Evolutionary conservation across 1,140 invertebrate genomes (phyloP).

Genomic region (Brachystomella parvula): DNA sequence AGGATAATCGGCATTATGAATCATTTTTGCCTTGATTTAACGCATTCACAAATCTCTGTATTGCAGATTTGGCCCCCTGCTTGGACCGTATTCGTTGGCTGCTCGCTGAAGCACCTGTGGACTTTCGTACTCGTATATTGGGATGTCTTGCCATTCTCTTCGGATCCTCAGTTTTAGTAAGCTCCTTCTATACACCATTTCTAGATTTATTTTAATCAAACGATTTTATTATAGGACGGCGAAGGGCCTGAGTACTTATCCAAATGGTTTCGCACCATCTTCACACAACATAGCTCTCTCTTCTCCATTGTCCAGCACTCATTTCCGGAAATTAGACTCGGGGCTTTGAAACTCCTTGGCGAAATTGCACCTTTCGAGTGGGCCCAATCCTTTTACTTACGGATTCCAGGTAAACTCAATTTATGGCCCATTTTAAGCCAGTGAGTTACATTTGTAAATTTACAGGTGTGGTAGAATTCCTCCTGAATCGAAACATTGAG

Average conservation of each 20-base stretch:
- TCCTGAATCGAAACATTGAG: slow-evolving; percentile 27
- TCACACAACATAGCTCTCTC: slow-evolving; percentile 28
- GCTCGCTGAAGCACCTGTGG: slow-evolving; percentile 18
- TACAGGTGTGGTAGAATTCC: slow-evolving; percentile 33
- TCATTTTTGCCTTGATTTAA: not conserved
- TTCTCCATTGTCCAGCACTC: slow-evolving; percentile 32
- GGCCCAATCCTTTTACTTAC: slow-evolving; percentile 35
- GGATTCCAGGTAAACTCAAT: slow-evolving; percentile 21
- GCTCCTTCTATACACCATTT: not conserved
- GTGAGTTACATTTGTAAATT: slow-evolving; percentile 7
- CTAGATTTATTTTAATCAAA: slow-evolving; percentile 9
- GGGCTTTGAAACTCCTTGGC: slow-evolving; percentile 27
- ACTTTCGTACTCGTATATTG: slow-evolving; percentile 28
- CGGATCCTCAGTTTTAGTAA: slow-evolving; percentile 20
- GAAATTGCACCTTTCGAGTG: slow-evolving; percentile 33
- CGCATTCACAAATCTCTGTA: not conserved
- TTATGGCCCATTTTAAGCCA: not conserved
- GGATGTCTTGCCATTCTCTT: slow-evolving; percentile 32
- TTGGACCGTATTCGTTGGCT: slow-evolving; percentile 27
- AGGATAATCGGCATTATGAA: not conserved
- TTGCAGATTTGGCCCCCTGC: slow-evolving; percentile 19
- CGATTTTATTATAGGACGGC: slow-evolving; percentile 25
- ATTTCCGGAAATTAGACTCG: slow-evolving; percentile 34
- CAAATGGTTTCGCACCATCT: slow-evolving; percentile 25
- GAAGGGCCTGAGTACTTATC: slow-evolving; percentile 14